Evolutionary conservation across 2,113 vertebrate genomes (phyloP).

Genomic region (Prionailurus bengalensis): DNA sequence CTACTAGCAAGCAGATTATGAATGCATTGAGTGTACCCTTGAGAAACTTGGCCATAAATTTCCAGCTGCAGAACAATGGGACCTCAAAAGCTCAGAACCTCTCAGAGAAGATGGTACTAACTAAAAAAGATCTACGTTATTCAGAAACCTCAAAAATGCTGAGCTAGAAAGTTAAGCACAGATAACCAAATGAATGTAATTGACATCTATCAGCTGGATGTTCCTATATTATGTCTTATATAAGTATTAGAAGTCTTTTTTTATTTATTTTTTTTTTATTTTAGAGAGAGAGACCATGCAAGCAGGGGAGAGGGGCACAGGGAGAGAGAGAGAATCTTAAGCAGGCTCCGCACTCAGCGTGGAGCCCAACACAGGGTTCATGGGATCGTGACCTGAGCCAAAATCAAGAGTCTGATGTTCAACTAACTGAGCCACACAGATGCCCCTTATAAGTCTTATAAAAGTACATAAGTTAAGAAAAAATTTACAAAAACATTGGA

Average conservation of each 20-base stretch:
- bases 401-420: no score
- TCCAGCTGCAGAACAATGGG: neutral
- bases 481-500: neutral
- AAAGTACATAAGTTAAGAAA: neutral
- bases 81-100: conserved; percentile 30
- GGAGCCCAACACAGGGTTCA: no score
- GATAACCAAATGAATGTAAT: neutral
- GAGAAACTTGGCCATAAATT: neutral
- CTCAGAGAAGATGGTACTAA: neutral
- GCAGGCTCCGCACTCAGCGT: no score
- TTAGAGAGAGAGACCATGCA: no score
- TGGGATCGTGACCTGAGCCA: no score
- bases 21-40: neutral
- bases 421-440: no score
- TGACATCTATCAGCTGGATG: neutral
- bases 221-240: neutral
- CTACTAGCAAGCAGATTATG: neutral
- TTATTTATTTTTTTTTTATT: no score
- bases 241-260: neutral
- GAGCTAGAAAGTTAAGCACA: conserved; percentile 32
- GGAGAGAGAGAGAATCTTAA: no score
- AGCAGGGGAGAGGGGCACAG: no score
- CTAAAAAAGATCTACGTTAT: conserved; percentile 1
- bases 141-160: conserved; percentile 24
- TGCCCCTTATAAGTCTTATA: neutral